Percentiles rank a stretch among this genome's conserved stretches.
Evolutionary conservation across 2,888 invertebrate genomes (phyloP).

Genomic region (Bhutanitis thaidina): DNA sequence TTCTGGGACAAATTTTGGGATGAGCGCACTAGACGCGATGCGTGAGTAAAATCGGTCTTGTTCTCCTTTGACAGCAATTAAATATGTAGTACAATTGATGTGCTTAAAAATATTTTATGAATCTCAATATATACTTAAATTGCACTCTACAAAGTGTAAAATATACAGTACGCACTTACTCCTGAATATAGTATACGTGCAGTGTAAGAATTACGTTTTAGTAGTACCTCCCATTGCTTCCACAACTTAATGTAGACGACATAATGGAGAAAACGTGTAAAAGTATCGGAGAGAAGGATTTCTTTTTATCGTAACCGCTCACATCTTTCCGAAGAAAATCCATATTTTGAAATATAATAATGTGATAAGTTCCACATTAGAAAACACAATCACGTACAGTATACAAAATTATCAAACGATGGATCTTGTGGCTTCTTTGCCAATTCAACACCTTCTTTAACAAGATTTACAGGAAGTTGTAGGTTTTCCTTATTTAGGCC

Average conservation of each 20-base stretch:
- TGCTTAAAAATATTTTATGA: no score
- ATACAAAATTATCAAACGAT: background rate
- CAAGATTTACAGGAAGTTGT: slow-evolving; percentile 3
- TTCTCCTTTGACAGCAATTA: background rate
- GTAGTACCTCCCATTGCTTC: slow-evolving; percentile 1
- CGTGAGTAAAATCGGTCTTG: slow-evolving; percentile 76
- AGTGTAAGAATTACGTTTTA: background rate
- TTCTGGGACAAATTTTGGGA: slow-evolving; percentile 94
- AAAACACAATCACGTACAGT: background rate
- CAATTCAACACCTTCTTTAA: slow-evolving; percentile 6
- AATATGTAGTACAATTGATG: no score
- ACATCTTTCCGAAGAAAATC: background rate
- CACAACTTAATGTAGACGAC: background rate
- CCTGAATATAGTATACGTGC: no score
- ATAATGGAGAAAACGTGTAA: slow-evolving; percentile 19
- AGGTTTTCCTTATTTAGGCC: background rate
- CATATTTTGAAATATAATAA: background rate
- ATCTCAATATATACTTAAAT: no score
- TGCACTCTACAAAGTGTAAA: no score
- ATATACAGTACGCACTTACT: no score
- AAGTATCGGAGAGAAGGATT: background rate
- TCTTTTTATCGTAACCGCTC: background rate
- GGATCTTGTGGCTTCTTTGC: slow-evolving; percentile 3
- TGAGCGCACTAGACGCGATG: slow-evolving; percentile 83
- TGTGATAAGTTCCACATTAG: background rate